Base-by-base conservation (phyloP, 2,113 vertebrate genomes). In the Sebastes fasciatus region DNA sequence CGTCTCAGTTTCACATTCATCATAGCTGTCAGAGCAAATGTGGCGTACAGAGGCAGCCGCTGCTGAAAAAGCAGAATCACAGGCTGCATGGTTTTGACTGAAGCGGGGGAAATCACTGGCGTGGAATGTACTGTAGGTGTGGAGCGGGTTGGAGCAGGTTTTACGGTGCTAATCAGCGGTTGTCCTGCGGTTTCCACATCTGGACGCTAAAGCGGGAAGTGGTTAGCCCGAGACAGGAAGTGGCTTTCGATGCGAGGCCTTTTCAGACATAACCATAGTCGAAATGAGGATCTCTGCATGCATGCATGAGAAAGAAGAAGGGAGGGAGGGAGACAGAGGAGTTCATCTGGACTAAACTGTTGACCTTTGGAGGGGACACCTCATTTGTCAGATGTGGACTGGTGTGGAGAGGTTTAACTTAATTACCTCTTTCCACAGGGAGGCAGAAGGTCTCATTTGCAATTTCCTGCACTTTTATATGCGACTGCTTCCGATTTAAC, bases 11-110 rank as follows among this genome's bases (percentile, higher is more conserved):
- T 67, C 80, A 73, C 90, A 91, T 92, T 82, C 82, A 92, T 93
- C 93, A 92, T 57, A 61, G 64, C 88, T 91, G 90, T 92, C 93
- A 87, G 77, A 86, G 74, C 52, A 82, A 86, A 83, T 87, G 84
- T 87, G 88, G 76, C 77, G 63, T 88, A 84, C 55, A 82, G 70
- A 79, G 74, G 64, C 65, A 84, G 82, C 52, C 8, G 5, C 74
- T 75, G 82, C 88, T 88, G 81, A 88, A 86, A 85, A 76, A 40
- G 86, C 88, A 84, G 67, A 91, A 86, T 89, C 74, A 49, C 75
- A 65, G 84, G 79, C 74, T 61, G 52, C 60, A 19, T 55, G 52
- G 43, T 81, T 87, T 77, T 55, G 81, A 88, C 84, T 63, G 64
- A 68, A 71, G 77, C n/a, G 10, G 42, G 79, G 69, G 62, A 71